Base-by-base conservation (phyloP, 1,140 invertebrate species). In the Drosophila oshimai region DNA sequence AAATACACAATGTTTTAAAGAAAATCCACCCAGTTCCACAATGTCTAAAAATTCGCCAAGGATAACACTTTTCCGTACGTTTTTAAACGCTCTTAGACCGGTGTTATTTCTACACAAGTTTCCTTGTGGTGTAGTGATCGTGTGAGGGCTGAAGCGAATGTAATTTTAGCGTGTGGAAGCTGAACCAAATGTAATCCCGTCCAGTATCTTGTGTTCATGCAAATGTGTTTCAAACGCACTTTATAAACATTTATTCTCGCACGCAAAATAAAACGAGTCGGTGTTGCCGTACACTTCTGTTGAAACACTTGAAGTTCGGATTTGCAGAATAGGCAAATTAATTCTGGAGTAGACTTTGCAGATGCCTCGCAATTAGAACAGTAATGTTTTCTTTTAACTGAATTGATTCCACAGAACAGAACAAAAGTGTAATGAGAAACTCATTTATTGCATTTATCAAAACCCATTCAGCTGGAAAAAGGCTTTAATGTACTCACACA, bases 211-310 rank as follows among this genome's bases (percentile, higher is more conserved):
- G 15, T 0, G 26, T 26, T 44, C 26, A 62, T 44, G 53, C 28
- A 36, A 62, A 62, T 36, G 26, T 26, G 6, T 18, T 54, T 54
- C 12, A 0, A 55, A 20, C 15, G 6, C 17, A 34, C 60, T 60
- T 22, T 28, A 17, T 36, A 62, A 62, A 62, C 54, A 62, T 62
- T 62, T 62, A 62, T 62, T 60, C 37, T 13, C 6, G 58, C 5
- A 36, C 20, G 18, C 13, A 9, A 58, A 58, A 20, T 18, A 13
- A 41, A 12, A 12, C 26, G 20, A 41, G 24, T 31, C 7, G 10
- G 47, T 54, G 28, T 17, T 17, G 3, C n/a, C 15, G n/a, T 24
- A 9, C 24, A 15, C 53, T 20, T 24, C 28, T 33, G 37, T 18
- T 34, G n/a, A 4, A 44, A 33, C 29, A 58, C 53, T 44, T 34